phyloP scores from a whole-genome alignment of 2,888 invertebrate species.

The Agonopterix arenella region DNA sequence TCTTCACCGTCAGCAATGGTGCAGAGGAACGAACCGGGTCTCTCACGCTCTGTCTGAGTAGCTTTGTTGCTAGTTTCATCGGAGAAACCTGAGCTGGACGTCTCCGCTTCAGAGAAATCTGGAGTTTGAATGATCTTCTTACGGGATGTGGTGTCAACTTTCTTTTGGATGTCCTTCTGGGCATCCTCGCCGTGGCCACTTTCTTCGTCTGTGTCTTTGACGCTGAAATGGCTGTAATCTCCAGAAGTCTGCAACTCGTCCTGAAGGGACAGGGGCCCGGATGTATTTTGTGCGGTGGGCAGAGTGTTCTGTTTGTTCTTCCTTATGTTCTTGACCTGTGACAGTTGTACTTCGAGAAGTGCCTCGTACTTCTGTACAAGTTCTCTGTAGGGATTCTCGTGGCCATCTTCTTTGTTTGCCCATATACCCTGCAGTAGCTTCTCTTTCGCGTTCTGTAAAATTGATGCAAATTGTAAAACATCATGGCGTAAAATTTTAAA shows the following conservation, averaged over 20 bases:
- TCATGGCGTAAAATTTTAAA: no score
- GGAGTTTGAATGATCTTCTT: constrained; percentile 84
- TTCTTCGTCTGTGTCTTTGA: constrained; percentile 80
- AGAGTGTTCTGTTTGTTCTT: constrained; percentile 48
- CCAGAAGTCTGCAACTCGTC: constrained; percentile 87
- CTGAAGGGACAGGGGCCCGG: constrained; percentile 75
- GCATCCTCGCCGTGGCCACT: constrained; percentile 78
- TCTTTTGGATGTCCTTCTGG: constrained; percentile 70
- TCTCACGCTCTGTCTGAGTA: constrained; percentile 87
- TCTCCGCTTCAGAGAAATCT: constrained; percentile 91
- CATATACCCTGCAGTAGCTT: constrained; percentile 70
- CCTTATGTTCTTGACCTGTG: constrained; percentile 74
- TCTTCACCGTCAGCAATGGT: constrained; percentile 91
- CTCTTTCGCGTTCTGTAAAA: constrained; percentile 68
- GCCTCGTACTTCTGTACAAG: constrained; percentile 92
- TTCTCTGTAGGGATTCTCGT: constrained; percentile 85
- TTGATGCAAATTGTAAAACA: neutral
- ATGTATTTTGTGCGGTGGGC: constrained; percentile 45
- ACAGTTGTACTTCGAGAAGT: constrained; percentile 84
- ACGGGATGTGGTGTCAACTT: constrained; percentile 51
- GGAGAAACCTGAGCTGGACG: constrained; percentile 89
- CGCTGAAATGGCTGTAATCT: constrained; percentile 81
- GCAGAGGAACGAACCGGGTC: constrained; percentile 89
- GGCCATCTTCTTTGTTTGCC: constrained; percentile 71
- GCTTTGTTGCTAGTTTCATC: constrained; percentile 90